These are phyloP conservation scores for Cantharis flavilabris DNA, from an alignment of 2,888 invertebrate genomes.

Conservation along the genomic window DNA sequence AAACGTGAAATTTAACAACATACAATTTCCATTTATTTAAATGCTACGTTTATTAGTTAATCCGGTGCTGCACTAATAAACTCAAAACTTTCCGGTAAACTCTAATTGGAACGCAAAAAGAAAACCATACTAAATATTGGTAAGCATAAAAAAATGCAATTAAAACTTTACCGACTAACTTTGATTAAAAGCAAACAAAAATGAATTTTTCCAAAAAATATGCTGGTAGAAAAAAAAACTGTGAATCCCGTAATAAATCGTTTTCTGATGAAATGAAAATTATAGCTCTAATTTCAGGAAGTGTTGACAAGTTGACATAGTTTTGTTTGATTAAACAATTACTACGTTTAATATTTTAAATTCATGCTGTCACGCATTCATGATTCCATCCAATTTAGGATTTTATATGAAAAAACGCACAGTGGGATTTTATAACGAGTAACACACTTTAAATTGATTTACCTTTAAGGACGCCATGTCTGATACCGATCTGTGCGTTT, in stretches of 20 bases:
- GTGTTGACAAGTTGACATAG: neutral
- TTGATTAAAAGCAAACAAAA: neutral
- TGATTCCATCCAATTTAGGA: neutral
- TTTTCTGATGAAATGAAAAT: neutral
- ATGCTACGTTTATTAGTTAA: neutral
- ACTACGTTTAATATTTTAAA: slow-evolving; percentile 5
- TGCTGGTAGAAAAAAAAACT: neutral
- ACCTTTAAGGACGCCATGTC: slow-evolving; percentile 99
- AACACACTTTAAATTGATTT: slow-evolving; percentile 42
- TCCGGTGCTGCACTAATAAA: neutral
- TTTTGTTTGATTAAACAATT: slow-evolving; percentile 8
- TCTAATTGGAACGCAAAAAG: neutral
- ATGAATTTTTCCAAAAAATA: neutral
- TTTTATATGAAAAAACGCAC: neutral
- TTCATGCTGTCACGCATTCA: neutral
- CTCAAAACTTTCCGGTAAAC: neutral
- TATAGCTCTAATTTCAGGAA: slow-evolving; percentile 9
- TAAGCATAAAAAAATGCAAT: neutral
- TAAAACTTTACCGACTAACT: neutral
- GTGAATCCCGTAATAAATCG: neutral
- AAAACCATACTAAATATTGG: neutral
- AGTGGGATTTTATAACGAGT: neutral
- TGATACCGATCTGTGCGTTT: slow-evolving; percentile 98
- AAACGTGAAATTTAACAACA: neutral
- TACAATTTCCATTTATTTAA: neutral